Base-by-base conservation (phyloP, 2,113 vertebrate genomes). In the Sus scrofa region DNA sequence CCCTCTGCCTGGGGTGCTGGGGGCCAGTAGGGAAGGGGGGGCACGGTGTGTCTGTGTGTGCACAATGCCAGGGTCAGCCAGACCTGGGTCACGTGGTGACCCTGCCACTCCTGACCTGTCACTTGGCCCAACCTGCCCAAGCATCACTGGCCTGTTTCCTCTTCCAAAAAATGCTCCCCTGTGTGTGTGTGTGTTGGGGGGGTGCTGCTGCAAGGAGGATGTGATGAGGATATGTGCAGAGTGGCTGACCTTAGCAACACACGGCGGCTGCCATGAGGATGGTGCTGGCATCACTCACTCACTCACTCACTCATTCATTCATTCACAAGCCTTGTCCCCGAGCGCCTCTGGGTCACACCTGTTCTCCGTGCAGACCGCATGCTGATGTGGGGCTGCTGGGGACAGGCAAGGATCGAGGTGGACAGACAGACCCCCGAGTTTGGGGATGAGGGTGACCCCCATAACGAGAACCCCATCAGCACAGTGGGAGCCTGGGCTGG, bases 41-140 rank as follows among this genome's bases (percentile, higher is more conserved):
- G 2, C 0, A 0, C 5, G 6, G 58, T 6, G 1, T 19, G 39
- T 18, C 44, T 27, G 52, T 3, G 27, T 44, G 13, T 0, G 11
- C 0, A 2, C 11, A 85, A 44, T 19, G n/a, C 85, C 60, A 18
- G 32, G 24, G 56, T 15, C 39, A 19, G 62, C 87, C 30, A 67
- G 26, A 32, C 22, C 44, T 0, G 44, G 10, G 32, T 74, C 39
- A 22, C 3, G 2, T 2, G 58, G 56, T 0, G 0, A 20, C 63
- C 54, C 30, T 7, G 10, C 44, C 34, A 15, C n/a, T 52, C n/a
- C n/a, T n/a, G 34, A 10, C 71, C 77, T 32, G 84, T 13, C 74
- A 18, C 4, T 18, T n/a, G 62, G 26, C 67, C 68, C 39, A 34
- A 52, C 14, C 30, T 37, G 37, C 32, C 32, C 5, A 11, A 32